phyloP scores from a whole-genome alignment of 2,797 vertebrate genomes.

The Prionace glauca region DNA sequence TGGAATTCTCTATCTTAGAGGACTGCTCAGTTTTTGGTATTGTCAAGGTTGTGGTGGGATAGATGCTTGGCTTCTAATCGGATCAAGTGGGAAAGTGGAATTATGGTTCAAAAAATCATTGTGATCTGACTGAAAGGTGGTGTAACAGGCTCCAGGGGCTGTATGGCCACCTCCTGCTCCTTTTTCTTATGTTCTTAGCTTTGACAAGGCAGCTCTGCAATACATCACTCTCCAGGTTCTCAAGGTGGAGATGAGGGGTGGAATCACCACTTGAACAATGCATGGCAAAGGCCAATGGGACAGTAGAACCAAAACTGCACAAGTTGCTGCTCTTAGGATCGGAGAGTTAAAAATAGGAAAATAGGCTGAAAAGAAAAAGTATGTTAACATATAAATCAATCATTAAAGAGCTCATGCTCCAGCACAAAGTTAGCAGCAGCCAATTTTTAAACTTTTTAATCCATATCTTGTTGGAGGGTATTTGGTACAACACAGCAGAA shows the following conservation, averaged over 20 bases:
- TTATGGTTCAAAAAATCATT: no score
- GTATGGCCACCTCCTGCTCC: no score
- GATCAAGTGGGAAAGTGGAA: no score
- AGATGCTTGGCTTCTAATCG: no score
- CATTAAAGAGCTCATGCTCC: neutral
- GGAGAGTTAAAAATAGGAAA: neutral
- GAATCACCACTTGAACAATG: neutral
- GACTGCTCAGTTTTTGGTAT: no score
- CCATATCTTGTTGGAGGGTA: neutral
- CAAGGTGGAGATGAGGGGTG: neutral
- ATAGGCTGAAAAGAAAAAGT: neutral
- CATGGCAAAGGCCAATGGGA: neutral
- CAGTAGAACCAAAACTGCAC: neutral
- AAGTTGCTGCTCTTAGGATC: neutral
- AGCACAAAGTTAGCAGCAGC: neutral
- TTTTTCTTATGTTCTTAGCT: neutral
- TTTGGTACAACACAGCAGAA: neutral
- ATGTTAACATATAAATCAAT: neutral
- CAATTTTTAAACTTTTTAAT: neutral
- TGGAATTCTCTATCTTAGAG: no score
- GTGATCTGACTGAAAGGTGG: no score
- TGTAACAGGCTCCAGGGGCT: no score
- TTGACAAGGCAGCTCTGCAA: neutral
- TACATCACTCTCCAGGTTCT: neutral
- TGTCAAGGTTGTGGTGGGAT: no score